Base-by-base conservation (phyloP, 2,797 vertebrate genomes). In the Bryconaethiops microstoma region DNA sequence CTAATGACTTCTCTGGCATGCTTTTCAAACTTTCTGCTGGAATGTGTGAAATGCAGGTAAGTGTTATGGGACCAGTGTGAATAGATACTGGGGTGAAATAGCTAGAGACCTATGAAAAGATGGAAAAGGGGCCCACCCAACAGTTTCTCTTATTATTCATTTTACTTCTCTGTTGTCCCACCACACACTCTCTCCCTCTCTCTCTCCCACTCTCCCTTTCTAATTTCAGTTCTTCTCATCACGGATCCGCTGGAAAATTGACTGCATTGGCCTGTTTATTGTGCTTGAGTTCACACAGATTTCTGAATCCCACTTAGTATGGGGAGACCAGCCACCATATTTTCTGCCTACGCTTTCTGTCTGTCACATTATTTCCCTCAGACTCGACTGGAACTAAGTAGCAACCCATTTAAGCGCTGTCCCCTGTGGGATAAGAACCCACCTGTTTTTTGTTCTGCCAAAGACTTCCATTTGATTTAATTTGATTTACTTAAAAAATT, bases 261-360 rank as follows among this genome's bases (percentile, higher is more conserved):
- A 68, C n/a, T 45, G 75, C 69, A 12, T 60, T 45, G 57, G 72
- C 42, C 59, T 25, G 57, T 75, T 74, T 69, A 25, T 60, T 16
- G 25, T 39, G 48, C 16, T 62, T 76, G 54, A 39, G 21, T 76
- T 65, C 63, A 64, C 39, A 57, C 35, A 8, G 9, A 67, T 55
- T 65, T 39, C 71, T 25, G 14, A 29, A 52, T 59, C 55, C 74
- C 29, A 62, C 52, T 71, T 29, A 29, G 68, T 12, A 45, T 14
- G 40, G 42, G 19, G 39, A 13, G 65, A 21, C 65, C 65, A 45
- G 39, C 67, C 45, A 7, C 40, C n/a, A 48, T 69, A 69, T 23
- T 45, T 40, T 69, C 67, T 10, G 4, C 67, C 40, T 23, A 23
- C 67, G 6, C 10, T 13, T 69, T 69, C 65, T 48, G 7, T 50